Conservation (phyloP, 2,113 vertebrate genomes). For the Patagioenas fasciata region DNA sequence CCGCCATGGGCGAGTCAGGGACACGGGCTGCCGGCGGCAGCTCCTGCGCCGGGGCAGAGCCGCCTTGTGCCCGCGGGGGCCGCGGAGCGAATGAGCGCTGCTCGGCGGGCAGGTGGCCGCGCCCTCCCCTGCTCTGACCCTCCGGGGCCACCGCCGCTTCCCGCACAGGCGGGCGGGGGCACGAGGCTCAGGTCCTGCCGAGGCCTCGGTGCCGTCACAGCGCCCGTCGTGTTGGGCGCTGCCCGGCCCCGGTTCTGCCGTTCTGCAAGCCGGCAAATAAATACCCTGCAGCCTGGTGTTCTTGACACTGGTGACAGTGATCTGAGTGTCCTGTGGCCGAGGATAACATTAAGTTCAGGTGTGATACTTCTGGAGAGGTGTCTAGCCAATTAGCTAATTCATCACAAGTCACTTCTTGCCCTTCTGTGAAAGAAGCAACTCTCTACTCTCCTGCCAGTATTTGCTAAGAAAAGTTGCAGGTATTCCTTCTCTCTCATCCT, state of each 20-base stretch:
- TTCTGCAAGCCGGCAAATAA: too few species aligned
- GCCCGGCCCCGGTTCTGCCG: too few species aligned
- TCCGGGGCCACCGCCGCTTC: too few species aligned
- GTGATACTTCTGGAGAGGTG: not conserved
- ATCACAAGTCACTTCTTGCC: not conserved
- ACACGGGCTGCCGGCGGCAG: not conserved
- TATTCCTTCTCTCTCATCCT: not conserved
- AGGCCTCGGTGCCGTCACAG: too few species aligned
- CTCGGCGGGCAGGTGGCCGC: not conserved
- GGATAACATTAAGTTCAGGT: not conserved
- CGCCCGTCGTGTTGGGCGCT: too few species aligned
- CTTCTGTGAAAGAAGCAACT: not conserved
- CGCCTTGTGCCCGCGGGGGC: too few species aligned
- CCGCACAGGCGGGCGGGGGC: not conserved
- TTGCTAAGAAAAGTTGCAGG: not conserved
- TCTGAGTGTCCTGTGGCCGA: not conserved
- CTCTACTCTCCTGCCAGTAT: not conserved
- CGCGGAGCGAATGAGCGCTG: rapidly evolving
- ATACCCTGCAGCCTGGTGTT: not conserved
- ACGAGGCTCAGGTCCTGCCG: rapidly evolving
- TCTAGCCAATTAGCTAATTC: not conserved
- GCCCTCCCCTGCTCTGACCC: not conserved
- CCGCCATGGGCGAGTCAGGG: not conserved
- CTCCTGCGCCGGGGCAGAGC: too few species aligned
- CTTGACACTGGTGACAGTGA: not conserved